Evolutionary conservation across 2,113 vertebrate genomes (phyloP).

Genomic region (Ondatra zibethicus): DNA sequence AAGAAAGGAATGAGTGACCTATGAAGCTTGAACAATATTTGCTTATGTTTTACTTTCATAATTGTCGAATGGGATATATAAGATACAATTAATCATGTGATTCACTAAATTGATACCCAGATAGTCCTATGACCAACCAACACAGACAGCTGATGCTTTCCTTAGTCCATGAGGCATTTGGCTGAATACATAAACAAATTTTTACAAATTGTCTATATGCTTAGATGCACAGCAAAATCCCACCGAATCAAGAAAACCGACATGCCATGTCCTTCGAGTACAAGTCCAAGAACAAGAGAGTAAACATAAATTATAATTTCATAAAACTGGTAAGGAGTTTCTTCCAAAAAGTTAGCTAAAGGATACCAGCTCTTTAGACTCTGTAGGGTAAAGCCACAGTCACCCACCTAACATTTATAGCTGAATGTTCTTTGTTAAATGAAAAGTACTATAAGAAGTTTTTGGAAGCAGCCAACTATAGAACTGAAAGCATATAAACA

Average conservation of each 20-base stretch:
- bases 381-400: neutral
- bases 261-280: neutral
- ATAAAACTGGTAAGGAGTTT: conserved; percentile 5
- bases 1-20: neutral
- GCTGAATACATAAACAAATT: neutral
- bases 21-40: conserved; percentile 4
- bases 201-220: neutral
- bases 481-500: neutral
- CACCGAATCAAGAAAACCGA: neutral
- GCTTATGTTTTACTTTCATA: conserved; percentile 9
- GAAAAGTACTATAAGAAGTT: neutral
- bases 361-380: neutral
- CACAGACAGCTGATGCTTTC: neutral
- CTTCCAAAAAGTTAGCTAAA: conserved; percentile 41
- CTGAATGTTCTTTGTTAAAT: neutral
- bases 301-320: conserved; percentile 18
- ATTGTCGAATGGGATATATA: neutral
- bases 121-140: conserved; percentile 25
- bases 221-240: neutral
- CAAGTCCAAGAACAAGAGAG: neutral
- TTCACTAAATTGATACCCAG: conserved; percentile 6
- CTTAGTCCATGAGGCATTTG: neutral
- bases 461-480: neutral
- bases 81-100: conserved; percentile 33
- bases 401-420: neutral